These are phyloP conservation scores for Ibycter americanus DNA, from an alignment of 2,797 vertebrate species.

Conservation along the genomic window DNA sequence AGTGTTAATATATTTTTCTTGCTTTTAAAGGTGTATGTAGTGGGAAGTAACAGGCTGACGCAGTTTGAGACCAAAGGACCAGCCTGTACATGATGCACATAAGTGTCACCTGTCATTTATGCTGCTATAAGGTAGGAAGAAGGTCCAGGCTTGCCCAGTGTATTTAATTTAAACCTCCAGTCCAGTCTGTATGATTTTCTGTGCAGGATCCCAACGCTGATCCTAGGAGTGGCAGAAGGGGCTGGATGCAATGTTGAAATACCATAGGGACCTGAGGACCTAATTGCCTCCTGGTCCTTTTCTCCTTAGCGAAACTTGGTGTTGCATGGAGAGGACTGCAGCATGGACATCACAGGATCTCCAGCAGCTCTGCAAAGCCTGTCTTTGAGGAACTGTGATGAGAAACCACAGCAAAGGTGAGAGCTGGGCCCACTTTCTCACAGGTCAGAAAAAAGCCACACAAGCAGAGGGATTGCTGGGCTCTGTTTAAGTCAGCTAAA, in stretches of 20 bases:
- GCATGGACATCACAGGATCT: too few relatives aligned
- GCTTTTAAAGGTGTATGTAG: not conserved
- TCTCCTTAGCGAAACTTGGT: not conserved
- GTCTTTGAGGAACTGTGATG: not conserved
- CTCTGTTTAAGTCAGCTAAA: not conserved
- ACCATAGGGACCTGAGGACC: not conserved
- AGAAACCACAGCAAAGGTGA: not conserved
- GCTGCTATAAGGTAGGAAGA: not conserved
- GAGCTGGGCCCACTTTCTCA: not conserved
- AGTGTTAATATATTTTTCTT: not conserved
- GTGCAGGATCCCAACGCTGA: rapidly evolving
- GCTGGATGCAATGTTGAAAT: not conserved
- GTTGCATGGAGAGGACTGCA: rapidly evolving
- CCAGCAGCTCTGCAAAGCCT: not conserved
- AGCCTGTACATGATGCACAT: not conserved
- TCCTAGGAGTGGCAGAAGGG: not conserved
- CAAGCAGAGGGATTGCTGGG: not conserved
- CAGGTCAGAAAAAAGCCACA: not conserved
- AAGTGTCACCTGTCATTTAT: not conserved
- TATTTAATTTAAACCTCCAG: not conserved
- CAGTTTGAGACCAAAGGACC: not conserved
- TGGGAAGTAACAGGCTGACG: not conserved
- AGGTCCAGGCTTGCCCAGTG: not conserved
- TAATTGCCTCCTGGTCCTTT: not conserved
- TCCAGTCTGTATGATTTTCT: not conserved